These are phyloP conservation scores for Ennomos fuscantarius DNA, from an alignment of 2,888 invertebrate species.

Conservation along the genomic window DNA sequence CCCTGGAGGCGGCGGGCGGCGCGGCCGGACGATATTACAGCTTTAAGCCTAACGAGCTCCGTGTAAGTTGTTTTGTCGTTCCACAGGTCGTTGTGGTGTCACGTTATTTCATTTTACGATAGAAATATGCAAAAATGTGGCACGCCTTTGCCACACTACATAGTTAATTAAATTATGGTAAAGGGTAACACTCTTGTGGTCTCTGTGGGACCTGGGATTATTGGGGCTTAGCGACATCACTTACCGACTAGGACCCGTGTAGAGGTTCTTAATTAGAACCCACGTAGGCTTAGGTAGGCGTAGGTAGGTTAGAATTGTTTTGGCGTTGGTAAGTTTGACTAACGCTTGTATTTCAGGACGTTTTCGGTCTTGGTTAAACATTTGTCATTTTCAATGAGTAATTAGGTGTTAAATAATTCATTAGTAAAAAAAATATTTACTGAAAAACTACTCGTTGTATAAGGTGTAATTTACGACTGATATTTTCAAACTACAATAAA, in stretches of 20 bases:
- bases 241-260: not conserved
- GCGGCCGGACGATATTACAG: constrained; percentile 3
- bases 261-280: not conserved
- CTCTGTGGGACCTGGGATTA: constrained; percentile 1
- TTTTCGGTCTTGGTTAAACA: too few relatives aligned
- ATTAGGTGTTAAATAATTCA: too few relatives aligned
- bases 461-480: too few relatives aligned
- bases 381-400: too few relatives aligned
- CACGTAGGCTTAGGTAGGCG: not conserved
- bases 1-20: not conserved
- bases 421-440: too few relatives aligned
- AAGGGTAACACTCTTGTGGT: too few relatives aligned
- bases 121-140: not conserved
- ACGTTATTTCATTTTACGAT: not conserved
- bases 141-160: not conserved
- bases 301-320: not conserved
- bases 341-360: too few relatives aligned
- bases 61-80: constrained; percentile 2
- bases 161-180: too few relatives aligned
- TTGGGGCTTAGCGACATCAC: not conserved
- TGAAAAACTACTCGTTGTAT: too few relatives aligned
- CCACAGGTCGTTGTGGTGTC: constrained; percentile 2
- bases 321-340: too few relatives aligned
- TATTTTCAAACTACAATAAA: too few relatives aligned
- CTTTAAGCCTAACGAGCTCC: constrained; percentile 2